Percentiles rank a stretch among this genome's conserved stretches.
Evolutionary conservation across 2,797 vertebrate species (phyloP).

Genomic region (Enteromius treurensis): DNA sequence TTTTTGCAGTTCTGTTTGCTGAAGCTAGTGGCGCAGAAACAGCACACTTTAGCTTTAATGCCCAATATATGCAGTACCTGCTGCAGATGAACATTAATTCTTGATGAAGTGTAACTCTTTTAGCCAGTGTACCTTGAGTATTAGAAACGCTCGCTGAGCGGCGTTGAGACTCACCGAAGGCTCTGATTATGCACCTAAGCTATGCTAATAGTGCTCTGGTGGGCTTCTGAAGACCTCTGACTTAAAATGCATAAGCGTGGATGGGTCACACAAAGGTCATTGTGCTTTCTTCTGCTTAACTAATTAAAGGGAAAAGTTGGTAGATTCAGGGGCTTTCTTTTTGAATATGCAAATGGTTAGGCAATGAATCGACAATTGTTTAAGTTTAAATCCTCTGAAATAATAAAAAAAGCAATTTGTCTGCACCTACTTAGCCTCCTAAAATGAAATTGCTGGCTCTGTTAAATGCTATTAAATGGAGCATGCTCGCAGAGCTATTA

Average conservation of each 20-base stretch:
- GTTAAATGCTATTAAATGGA: constrained; percentile 35
- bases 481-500: constrained; percentile 54
- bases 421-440: constrained; percentile 19
- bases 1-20: not conserved
- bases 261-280: constrained; percentile 34
- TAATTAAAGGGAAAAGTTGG: constrained; percentile 22
- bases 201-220: constrained; percentile 53
- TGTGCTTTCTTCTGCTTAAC: constrained; percentile 1
- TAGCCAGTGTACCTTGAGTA: not conserved
- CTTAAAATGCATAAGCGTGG: constrained; percentile 32
- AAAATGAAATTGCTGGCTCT: constrained; percentile 17
- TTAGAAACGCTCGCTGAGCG: not conserved
- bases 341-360: constrained; percentile 19
- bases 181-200: constrained; percentile 35
- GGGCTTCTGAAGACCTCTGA: constrained; percentile 28
- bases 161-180: constrained; percentile 17
- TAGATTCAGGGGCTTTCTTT: constrained; percentile 1
- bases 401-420: constrained; percentile 20
- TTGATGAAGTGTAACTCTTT: constrained; percentile 30
- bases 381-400: constrained; percentile 30
- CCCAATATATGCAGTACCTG: constrained; percentile 23
- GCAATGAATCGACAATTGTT: constrained; percentile 17
- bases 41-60: constrained; percentile 7
- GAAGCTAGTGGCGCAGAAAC: not conserved
- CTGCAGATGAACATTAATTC: constrained; percentile 30